Base-by-base conservation (phyloP, 2,797 vertebrate genomes). In the Nannoperca australis region DNA sequence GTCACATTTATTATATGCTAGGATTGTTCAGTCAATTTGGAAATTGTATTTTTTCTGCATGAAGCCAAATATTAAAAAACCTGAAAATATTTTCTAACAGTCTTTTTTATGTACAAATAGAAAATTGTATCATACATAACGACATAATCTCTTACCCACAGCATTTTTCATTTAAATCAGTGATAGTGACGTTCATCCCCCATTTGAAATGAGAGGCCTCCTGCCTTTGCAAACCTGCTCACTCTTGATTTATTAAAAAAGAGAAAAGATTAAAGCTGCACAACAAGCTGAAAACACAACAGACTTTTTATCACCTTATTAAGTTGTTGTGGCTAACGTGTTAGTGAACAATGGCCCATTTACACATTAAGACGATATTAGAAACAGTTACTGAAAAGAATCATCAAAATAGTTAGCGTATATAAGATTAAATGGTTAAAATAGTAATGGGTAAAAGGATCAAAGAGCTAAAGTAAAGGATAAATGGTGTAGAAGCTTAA, bases 21-120 rank as follows among this genome's bases (percentile, higher is more conserved):
- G 30, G 20, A 42, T 53, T 73, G 79, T 62, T 61, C 34, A 65
- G 66, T 86, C 84, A 70, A 89, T 45, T 70, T 84, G 73, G 71
- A 69, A 65, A 60, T 40, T 64, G 17, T 30, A 47, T 73, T 70
- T 71, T 70, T 80, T n/a, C 53, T 30, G 20, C 65, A 58, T 61
- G 45, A 71, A 70, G 53, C 54, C 70, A 79, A 83, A 76, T 20
- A 34, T 50, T 73, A 27, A 53, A 7, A 78, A 54, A 49, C 40
- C 64, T 67, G 56, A 58, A 71, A 75, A 72, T 75, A 75, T 70
- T 74, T 68, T 9, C 42, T 15, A 18, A 44, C 20, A 7, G 66
- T 22, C 54, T 62, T 74, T 49, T 77, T 17, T 70, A 63, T 76
- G 45, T 53, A 47, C 32, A 70, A 67, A 81, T 79, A 13, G n/a